Evolutionary conservation across 2,888 invertebrate genomes (phyloP), one percentile per base, ranked within the genome.

Genomic region (Argyresthia albistria): DNA sequence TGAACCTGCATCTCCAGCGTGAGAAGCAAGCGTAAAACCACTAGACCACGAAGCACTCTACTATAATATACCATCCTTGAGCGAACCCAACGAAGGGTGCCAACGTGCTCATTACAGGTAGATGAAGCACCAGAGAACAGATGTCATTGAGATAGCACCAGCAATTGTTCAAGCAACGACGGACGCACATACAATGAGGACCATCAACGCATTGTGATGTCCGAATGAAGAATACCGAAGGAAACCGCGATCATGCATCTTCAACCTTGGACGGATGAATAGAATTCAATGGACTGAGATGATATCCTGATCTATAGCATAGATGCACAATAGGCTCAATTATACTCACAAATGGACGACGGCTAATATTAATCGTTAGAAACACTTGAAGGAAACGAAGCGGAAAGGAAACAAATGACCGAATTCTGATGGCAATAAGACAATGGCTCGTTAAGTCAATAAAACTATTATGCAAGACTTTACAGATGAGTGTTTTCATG

Each of bases 131-230:
- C n/a, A 11, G 39, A 39, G 25, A 25, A 4, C 3, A 39, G 81
- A 84, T 84, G 82, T 77, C 81, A 82, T 82, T 83, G 81, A 80
- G 82, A 84, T 83, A 80, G 64, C 59, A 59, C 60, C 57, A 54
- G 57, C 70, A 67, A 77, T 78, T 74, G 77, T 73, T 69, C 56
- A 55, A 43, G 54, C 57, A 54, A 59, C 59, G 45, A 46, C 36
- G 60, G 57, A 63, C 57, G 60, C 59, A 52, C 60, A 61, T 66
- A 81, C 81, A 81, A 81, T 80, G 69, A 76, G 57, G 60, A 46
- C 65, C 61, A 61, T 71, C 66, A 64, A 60, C 57, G 62, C 74
- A 82, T 86, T 86, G 83, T 86, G 70, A 76, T 84, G 84, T 84
- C 84, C 67, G 60, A 59, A 63, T 70, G 67, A 73, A 77, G 76